phyloP scores from a whole-genome alignment of 2,113 vertebrate genomes.

The Oxygymnocypris stewartii region DNA sequence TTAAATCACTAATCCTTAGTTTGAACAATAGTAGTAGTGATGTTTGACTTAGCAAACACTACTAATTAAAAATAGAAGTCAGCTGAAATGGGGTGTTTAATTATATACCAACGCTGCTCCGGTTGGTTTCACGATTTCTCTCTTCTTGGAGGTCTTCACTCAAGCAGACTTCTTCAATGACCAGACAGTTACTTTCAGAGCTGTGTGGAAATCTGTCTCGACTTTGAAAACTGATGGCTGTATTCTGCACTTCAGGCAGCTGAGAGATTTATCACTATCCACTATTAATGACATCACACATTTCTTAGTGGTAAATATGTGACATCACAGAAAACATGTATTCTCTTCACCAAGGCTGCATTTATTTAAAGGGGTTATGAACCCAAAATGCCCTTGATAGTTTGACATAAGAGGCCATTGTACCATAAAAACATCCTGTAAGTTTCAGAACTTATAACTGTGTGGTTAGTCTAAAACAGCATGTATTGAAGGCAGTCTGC shows the following conservation, averaged over 20 bases:
- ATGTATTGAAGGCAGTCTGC: no score
- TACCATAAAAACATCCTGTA: no score
- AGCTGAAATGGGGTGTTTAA: constrained; percentile 3
- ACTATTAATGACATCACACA: not conserved
- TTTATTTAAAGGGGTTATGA: no score
- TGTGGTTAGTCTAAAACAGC: no score
- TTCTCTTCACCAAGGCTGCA: no score
- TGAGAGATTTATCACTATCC: not conserved
- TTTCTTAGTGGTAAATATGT: no score
- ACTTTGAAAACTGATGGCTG: not conserved
- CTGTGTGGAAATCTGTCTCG: not conserved
- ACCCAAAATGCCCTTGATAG: no score
- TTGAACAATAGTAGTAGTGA: not conserved
- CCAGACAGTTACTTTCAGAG: not conserved
- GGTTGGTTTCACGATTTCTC: not conserved
- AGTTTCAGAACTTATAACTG: no score
- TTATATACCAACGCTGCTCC: not conserved
- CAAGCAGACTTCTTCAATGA: constrained; percentile 16
- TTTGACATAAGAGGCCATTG: no score
- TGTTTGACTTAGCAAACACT: not conserved
- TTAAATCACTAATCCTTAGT: not conserved
- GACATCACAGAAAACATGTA: not conserved
- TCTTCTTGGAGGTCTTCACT: not conserved
- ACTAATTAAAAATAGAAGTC: constrained; percentile 10
- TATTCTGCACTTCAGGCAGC: not conserved